Conservation (phyloP, 2,797 vertebrate genomes). For the Taenioides sp. region DNA sequence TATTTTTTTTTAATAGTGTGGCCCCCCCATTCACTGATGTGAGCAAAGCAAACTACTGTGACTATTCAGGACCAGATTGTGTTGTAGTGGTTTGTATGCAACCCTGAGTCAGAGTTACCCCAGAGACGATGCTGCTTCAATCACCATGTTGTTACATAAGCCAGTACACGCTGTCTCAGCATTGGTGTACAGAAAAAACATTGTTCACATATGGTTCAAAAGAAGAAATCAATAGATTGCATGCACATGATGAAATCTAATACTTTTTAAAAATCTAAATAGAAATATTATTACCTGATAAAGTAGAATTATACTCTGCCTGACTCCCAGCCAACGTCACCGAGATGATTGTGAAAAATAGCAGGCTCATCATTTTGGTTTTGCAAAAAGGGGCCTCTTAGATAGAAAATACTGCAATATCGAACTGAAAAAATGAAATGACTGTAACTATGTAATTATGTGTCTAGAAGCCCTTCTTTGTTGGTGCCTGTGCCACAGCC, state of each 20-base stretch:
- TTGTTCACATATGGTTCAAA: slow-evolving; percentile 5
- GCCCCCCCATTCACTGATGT: slow-evolving; percentile 29
- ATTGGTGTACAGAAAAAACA: slow-evolving; percentile 6
- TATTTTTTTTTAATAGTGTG: slow-evolving; percentile 26
- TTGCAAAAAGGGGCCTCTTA: slow-evolving; percentile 69
- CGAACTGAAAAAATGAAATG: slow-evolving; percentile 11
- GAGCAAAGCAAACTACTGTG: slow-evolving; percentile 45
- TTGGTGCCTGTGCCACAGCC: slow-evolving; percentile 57
- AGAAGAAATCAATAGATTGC: neutral
- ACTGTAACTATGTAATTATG: slow-evolving; percentile 33
- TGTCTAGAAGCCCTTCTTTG: slow-evolving; percentile 37
- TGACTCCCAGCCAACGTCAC: slow-evolving; percentile 83
- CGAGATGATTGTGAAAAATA: slow-evolving; percentile 86
- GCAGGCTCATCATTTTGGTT: slow-evolving; percentile 84
- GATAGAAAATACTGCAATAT: slow-evolving; percentile 60
- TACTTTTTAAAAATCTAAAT: neutral
- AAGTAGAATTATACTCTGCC: slow-evolving; percentile 45
- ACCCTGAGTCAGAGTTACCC: slow-evolving; percentile 52
- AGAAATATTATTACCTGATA: slow-evolving; percentile 84
- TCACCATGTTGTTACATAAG: slow-evolving; percentile 52
- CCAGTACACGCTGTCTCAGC: slow-evolving; percentile 19
- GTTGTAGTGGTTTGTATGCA: slow-evolving; percentile 49
- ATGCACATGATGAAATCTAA: slow-evolving; percentile 2
- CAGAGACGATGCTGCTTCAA: slow-evolving; percentile 60
- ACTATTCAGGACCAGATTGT: slow-evolving; percentile 50